Base-by-base conservation (phyloP, 2,888 invertebrate species). In the Synergus itoensis region DNA sequence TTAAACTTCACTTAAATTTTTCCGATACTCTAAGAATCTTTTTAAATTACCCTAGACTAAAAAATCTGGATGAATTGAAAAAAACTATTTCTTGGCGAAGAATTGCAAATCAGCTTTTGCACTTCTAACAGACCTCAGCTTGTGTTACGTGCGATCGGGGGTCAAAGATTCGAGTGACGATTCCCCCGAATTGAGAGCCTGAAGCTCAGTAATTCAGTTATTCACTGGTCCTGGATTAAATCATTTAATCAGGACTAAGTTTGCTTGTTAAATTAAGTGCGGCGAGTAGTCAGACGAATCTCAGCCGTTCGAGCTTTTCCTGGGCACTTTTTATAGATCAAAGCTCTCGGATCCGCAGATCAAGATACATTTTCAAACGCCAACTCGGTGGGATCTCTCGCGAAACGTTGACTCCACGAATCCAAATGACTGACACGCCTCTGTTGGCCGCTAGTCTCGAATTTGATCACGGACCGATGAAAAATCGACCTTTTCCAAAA, bases 131-230 rank as follows among this genome's bases (percentile, higher is more conserved):
- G 2, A 14, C n/a, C n/a, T 57, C 36, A 73, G 73, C 73, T 73
- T 73, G 73, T 73, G 36, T 73, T 53, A 73, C 40, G 53, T 73
- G 53, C 73, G 53, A 73, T 73, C 73, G 53, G 40, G 81, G 81
- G 80, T 83, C 84, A 82, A 86, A 82, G 85, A 86, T 87, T 88
- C 83, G 79, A 81, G 79, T 80, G 76, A 81, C 77, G 77, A 79
- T 79, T 65, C 76, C 76, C 75, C 41, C 45, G 43, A 62, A 5
- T n/a, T 69, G 14, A 45, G 48, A 69, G 14, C 5, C 43, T 21
- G 21, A 48, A 1, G 8, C 4, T 69, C 45, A 53, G 4, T 28
- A 16, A 67, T 12, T 21, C 18, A 21, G 28, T 45, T 45, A 28
- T 28, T 65, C 12, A 41, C 12, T 41, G n/a, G 8, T 18, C 18